These are phyloP conservation scores for Mastomys coucha DNA, from an alignment of 2,113 vertebrate species.

Conservation along the genomic window DNA sequence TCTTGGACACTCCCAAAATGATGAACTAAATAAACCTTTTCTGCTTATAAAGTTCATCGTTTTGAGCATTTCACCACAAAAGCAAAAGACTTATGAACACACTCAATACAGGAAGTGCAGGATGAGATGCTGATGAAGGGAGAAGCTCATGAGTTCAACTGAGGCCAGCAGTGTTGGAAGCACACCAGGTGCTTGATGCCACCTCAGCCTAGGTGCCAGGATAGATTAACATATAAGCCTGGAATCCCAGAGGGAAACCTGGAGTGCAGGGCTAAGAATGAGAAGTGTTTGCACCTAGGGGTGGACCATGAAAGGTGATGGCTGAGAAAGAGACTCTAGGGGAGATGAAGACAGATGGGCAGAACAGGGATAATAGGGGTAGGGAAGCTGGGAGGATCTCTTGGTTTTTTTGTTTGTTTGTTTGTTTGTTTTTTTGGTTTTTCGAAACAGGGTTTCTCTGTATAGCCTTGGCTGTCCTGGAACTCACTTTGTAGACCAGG, in stretches of 20 bases:
- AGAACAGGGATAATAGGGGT: not conserved
- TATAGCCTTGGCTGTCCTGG: too few relatives aligned
- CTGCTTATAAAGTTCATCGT: not conserved
- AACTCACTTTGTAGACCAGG: too few relatives aligned
- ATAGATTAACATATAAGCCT: accelerated
- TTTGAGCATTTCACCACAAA: not conserved
- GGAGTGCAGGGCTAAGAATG: not conserved
- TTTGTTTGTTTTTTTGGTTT: too few relatives aligned
- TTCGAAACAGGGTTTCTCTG: too few relatives aligned
- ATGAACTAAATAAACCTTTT: not conserved
- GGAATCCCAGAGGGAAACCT: not conserved
- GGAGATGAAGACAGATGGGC: not conserved
- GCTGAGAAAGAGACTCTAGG: not conserved
- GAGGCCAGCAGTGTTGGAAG: not conserved
- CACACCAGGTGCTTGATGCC: not conserved
- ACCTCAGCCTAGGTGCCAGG: not conserved
- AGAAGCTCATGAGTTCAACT: accelerated
- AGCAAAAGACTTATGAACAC: not conserved
- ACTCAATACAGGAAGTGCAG: not conserved
- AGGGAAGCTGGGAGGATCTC: not conserved
- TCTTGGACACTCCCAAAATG: not conserved
- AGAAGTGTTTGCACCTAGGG: not conserved
- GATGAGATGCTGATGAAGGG: accelerated
- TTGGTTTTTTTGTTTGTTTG: too few relatives aligned
- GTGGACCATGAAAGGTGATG: accelerated